Base-by-base conservation (phyloP, 2,888 invertebrate genomes). In the Plusia festucae region DNA sequence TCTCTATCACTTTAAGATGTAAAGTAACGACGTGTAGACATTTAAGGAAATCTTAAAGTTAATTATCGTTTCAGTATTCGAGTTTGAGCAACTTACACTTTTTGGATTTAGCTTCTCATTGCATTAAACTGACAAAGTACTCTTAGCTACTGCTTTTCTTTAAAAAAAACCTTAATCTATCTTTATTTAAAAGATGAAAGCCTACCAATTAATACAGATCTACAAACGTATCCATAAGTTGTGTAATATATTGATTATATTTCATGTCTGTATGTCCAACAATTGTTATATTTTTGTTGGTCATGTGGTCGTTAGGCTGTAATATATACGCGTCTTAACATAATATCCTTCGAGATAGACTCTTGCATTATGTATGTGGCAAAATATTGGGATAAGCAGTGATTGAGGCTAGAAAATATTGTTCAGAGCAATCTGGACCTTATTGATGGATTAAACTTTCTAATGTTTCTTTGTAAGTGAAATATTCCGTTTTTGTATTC, bases 301-400 rank as follows among this genome's bases (percentile, higher is more conserved):
- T 60, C 73, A 70, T 68, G 27, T 55, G 56, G 68, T 72, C 72
- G 78, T 75, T 74, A 81, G 57, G 51, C 34, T 55, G 57, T 79
- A 81, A 79, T 76, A 78, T 79, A 81, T 79, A 76, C 73, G 51
- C 56, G 60, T 70, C 68, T 74, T 76, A 74, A 76, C 78, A 81
- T 81, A 81, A 81, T 76, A 81, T 64, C 61, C 34, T 55, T 68
- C 27, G 53, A 64, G 55, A 78, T 67, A 73, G 61, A 54, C 73
- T 71, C 15, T 57, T 81, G 81, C 81, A 81, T 81, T 78, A 81
- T 81, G 81, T 76, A 79, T 81, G 70, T 76, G 55, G 68, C 56
- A 68, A 79, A 79, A 81, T 71, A 75, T 66, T 75, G 68, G 63
- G 60, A 61, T 72, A 75, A 79, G 77, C 64, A 73, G 68, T 73